phyloP scores from a whole-genome alignment of 2,888 invertebrate genomes.

The Ceraclea dissimilis region DNA sequence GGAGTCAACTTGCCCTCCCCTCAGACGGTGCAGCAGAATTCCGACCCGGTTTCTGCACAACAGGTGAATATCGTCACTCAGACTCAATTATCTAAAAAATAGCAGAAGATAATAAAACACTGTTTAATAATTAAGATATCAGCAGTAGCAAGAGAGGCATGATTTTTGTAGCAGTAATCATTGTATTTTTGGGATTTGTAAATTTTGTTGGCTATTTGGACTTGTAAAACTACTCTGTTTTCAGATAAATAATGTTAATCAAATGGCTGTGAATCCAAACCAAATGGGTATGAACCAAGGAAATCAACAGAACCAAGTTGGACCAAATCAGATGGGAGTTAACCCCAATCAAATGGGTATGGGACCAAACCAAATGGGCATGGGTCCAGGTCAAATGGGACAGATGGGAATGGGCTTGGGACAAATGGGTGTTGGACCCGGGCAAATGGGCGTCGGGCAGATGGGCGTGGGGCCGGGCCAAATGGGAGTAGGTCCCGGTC shows the following conservation, averaged over 20 bases:
- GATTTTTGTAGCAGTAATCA: too few species aligned
- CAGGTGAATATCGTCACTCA: conserved; percentile 16
- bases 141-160: too few species aligned
- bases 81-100: background rate
- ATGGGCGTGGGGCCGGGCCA: conserved; percentile 27
- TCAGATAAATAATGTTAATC: conserved; percentile 24
- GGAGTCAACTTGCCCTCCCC: conserved; percentile 22
- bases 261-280: conserved; percentile 31
- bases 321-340: conserved; percentile 20
- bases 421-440: conserved; percentile 31
- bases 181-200: too few species aligned
- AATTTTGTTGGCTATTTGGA: too few species aligned
- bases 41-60: conserved; percentile 26
- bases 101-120: conserved; percentile 26
- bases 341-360: conserved; percentile 29
- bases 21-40: conserved; percentile 17
- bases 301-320: conserved; percentile 26
- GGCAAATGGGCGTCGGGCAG: conserved; percentile 33
- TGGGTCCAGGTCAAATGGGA: conserved; percentile 26
- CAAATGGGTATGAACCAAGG: conserved; percentile 27
- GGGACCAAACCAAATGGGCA: conserved; percentile 33
- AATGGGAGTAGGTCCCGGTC: conserved; percentile 31
- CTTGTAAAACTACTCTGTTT: background rate
- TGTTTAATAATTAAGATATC: too few species aligned
- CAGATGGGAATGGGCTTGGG: conserved; percentile 28